Base-by-base conservation (phyloP, 1,140 invertebrate species). In the Planococcus citri region DNA sequence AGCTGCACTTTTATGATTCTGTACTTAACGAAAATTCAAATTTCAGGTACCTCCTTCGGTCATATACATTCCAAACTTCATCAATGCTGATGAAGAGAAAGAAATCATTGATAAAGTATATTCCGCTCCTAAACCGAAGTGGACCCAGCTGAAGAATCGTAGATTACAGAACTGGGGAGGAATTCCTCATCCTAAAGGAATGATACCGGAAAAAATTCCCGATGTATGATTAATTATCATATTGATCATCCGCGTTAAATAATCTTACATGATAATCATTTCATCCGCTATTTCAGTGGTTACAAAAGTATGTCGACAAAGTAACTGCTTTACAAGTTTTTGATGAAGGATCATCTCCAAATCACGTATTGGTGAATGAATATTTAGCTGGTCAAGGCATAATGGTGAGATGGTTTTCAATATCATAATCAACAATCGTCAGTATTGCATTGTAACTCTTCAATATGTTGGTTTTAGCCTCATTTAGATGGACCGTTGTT, bases 121-220 rank as follows among this genome's bases (percentile, higher is more conserved):
- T 76, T 79, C 80, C 64, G 86, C 85, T 24, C 95, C 96, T 8
- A 90, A 93, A 78, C 94, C 95, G 37, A 97, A 97, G 79, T 99
- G 96, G 96, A 95, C 92, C 3, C 89, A 92, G 76, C 81, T 99
- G 27, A 87, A 87, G 22, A 89, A 97, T 77, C 82, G 96, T 72
- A 83, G 94, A 73, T 80, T 98, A 12, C 94, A 98, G 79, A 97
- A 98, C 79, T 98, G 95, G 88, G 96, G 96, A 75, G 95, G 95
- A 0, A 81, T 95, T 57, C 94, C 94, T 4, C 92, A 95, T 78
- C 82, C 83, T 1, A 95, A 94, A 77, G 95, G 95, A 70, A 97
- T 97, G 93, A 87, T 97, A 73, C 85, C 88, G n/a, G 94, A 97
- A 79, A 78, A 84, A 73, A 86, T 98, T 73, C 94, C 95, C 22